phyloP scores from a whole-genome alignment of 1,140 invertebrate genomes.

The Harpegnathos saltator region DNA sequence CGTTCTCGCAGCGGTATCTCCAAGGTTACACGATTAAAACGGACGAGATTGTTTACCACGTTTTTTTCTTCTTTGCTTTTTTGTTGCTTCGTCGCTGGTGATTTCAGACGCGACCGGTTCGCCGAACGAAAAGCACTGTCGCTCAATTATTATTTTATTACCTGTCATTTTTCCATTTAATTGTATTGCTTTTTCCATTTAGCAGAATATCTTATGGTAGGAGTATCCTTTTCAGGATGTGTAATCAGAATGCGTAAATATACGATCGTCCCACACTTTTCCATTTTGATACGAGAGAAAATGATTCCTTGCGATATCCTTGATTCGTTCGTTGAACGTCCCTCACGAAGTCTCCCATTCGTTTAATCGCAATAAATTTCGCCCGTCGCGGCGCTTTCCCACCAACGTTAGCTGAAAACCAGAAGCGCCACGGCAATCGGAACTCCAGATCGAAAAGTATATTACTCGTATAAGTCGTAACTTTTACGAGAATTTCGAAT shows the following conservation, averaged over 20 bases:
- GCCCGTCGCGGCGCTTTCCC: slow-evolving; percentile 28
- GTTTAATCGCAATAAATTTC: slow-evolving; percentile 53
- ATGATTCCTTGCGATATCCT: background rate
- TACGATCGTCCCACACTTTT: background rate
- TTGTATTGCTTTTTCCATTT: background rate
- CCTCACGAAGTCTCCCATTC: slow-evolving; percentile 32
- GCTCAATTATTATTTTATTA: too few species aligned
- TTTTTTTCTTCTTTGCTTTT: too few species aligned
- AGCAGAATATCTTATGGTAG: background rate
- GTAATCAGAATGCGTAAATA: slow-evolving; percentile 39
- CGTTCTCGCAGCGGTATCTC: background rate
- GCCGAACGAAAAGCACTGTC: too few species aligned
- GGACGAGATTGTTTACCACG: background rate
- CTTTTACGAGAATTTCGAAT: slow-evolving; percentile 34
- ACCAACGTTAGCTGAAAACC: slow-evolving; percentile 1
- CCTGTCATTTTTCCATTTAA: background rate
- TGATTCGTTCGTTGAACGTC: background rate
- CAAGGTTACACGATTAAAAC: background rate
- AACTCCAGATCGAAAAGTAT: slow-evolving; percentile 44
- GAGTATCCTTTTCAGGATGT: background rate
- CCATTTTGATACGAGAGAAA: slow-evolving; percentile 23
- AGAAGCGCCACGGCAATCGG: slow-evolving; percentile 41
- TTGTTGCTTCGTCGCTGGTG: too few species aligned
- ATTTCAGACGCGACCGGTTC: too few species aligned
- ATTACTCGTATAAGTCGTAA: slow-evolving; percentile 15